Evolutionary conservation across 1,140 invertebrate species (phyloP), one percentile per base, ranked within the genome.

Genomic region (Plectus sambesii): DNA sequence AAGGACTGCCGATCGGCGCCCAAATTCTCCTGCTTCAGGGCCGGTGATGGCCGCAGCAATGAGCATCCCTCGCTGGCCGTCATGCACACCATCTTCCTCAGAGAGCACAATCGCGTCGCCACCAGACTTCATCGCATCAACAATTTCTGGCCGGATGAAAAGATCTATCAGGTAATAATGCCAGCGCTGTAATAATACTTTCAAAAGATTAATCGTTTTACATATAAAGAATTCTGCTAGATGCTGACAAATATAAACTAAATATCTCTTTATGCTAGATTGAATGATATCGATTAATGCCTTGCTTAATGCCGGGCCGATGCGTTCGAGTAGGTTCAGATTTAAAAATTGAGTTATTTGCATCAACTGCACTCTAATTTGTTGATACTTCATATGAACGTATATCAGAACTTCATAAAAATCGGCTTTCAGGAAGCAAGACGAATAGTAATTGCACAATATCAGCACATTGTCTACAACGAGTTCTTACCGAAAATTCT

Each of bases 11-110:
- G 64, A 8, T 63, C 58, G 15, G 45, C 47, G 25, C 57, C 58
- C 8, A 46, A 38, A 24, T 53, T 59, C 38, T 61, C 66, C 3
- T 67, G 64, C 27, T 69, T 35, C 43, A 67, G 72, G 39, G 66
- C 61, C 82, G 83, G 87, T 63, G 88, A 93, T 73, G 86, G 88
- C 65, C 77, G 88, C 62, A 87, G 92, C 3, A 90, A 89, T 67
- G 87, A 93, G 66, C 87, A 92, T 63, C 69, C 90, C 47, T 83
- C 88, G 0, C 71, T 92, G 17, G 69, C 63, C 3, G 55, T 64
- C 3, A 67, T 67, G 48, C 64, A 67, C 48, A 67, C 49, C 19
- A 66, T 92, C 1, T 82, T 87, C 80, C 84, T 77, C 0, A 53
- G 77, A 3, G 73, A 76, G 48, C 86, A 92, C 66, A 92, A 92